Conservation (phyloP, 2,797 vertebrate genomes). For the Phoebastria nigripes region DNA sequence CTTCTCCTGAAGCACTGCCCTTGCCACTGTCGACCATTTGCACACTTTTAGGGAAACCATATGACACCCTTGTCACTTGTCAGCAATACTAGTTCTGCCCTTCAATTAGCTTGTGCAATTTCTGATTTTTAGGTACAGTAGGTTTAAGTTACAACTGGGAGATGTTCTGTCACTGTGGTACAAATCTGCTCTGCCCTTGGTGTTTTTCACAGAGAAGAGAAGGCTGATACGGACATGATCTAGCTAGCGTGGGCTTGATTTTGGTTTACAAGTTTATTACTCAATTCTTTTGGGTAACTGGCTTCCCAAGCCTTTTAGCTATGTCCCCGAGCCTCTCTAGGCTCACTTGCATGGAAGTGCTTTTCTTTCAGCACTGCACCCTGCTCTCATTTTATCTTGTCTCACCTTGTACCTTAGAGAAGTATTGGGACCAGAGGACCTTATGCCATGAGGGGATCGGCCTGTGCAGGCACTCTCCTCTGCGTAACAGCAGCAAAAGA, state of each 20-base stretch:
- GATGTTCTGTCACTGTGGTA: not conserved
- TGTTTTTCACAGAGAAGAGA: not conserved
- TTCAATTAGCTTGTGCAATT: not conserved
- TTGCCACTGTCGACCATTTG: not conserved
- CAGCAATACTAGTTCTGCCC: not conserved
- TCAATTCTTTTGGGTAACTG: not conserved
- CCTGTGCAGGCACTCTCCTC: not conserved
- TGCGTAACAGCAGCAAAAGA: not conserved
- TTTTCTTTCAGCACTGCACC: not conserved
- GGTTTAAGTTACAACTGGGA: not conserved
- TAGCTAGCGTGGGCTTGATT: not conserved
- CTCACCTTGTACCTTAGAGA: not conserved
- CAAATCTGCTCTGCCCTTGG: not conserved
- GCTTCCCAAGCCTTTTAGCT: not conserved
- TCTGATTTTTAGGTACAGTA: not conserved
- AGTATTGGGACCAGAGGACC: not conserved
- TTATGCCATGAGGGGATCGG: fast-evolving
- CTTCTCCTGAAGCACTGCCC: not conserved
- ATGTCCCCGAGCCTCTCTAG: not conserved
- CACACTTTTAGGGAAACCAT: not conserved
- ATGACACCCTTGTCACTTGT: not conserved
- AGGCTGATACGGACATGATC: not conserved
- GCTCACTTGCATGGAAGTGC: not conserved
- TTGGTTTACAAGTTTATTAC: not conserved
- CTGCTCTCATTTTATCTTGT: not conserved